Evolutionary conservation across 2,113 vertebrate genomes (phyloP).

Genomic region (Vulpes lagopus): DNA sequence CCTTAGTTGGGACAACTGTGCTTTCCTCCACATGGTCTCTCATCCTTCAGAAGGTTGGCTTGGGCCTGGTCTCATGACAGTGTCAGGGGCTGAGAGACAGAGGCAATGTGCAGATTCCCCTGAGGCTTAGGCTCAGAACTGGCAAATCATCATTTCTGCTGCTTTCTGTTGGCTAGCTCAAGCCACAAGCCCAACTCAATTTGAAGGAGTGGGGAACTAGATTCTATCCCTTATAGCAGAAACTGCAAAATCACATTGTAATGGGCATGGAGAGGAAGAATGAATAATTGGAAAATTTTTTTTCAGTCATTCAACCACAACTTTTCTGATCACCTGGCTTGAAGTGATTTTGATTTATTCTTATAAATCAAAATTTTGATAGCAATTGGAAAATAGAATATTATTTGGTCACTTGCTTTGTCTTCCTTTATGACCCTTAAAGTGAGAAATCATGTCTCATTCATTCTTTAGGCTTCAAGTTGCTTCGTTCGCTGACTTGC

Average conservation of each 20-base stretch:
- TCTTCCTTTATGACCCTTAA: background rate
- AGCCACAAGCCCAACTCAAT: background rate
- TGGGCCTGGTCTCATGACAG: background rate
- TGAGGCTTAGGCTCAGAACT: background rate
- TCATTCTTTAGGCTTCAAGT: background rate
- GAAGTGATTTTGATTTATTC: conserved; percentile 22
- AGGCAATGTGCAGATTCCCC: background rate
- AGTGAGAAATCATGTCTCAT: background rate
- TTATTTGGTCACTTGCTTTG: conserved; percentile 22
- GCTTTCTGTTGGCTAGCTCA: background rate
- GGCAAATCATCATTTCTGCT: background rate
- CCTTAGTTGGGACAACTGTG: background rate
- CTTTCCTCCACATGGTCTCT: background rate
- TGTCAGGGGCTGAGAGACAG: background rate
- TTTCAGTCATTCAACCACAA: background rate
- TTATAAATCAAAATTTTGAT: background rate
- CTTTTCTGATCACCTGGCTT: background rate
- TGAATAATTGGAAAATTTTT: background rate
- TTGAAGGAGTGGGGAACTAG: background rate
- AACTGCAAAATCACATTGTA: background rate
- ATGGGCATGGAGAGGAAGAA: background rate
- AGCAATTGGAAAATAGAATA: background rate
- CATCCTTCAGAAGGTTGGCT: background rate
- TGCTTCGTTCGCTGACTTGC: conserved; percentile 25
- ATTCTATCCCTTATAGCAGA: background rate